Base-by-base conservation (phyloP, 2,113 vertebrate species). In the Crypturellus undulatus region DNA sequence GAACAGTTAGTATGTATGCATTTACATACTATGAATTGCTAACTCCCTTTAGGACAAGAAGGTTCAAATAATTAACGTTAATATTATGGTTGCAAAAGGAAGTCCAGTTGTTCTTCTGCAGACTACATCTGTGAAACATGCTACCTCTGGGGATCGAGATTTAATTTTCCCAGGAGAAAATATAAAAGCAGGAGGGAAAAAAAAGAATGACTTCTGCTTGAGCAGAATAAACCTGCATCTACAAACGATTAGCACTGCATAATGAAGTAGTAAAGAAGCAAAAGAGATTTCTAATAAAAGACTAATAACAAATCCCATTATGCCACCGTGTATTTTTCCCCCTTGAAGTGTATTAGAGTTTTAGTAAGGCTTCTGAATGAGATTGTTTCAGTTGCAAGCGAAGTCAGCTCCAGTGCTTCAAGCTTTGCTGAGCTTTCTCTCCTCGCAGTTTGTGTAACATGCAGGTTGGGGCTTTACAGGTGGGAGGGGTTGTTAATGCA, bases 231-330 rank as follows among this genome's bases (percentile, higher is more conserved):
- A 87, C 79, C 92, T 95, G 49, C 84, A 85, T 96, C 71, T 95
- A 96, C 71, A 95, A 92, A 91, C 80, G 78, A 94, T 97, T 97
- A 97, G 84, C 92, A 60, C 90, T 94, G 90, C 90, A 95, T 96
- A 96, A 94, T 97, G 92, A 97, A 96, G 92, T 96, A 92, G 93
- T 95, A 94, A 96, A 96, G 93, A 93, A 97, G 91, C 92, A 96
- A 95, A 93, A 86, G 95, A 96, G 93, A 95, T 96, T 96, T 96
- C 96, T 97, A 96, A 96, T 96, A 95, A 96, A 97, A 94, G 93
- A 88, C 94, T 96, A 97, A 97, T 96, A 97, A 94, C 94, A 97
- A 97, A 97, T 97, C 94, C 96, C 92, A 93, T 96, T 97, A 96
- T 89, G 82, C 88, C 51, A 9, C 62, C 79, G 92, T 88, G 62